phyloP scores from a whole-genome alignment of 2,113 vertebrate genomes.

The Phaethon lepturus region DNA sequence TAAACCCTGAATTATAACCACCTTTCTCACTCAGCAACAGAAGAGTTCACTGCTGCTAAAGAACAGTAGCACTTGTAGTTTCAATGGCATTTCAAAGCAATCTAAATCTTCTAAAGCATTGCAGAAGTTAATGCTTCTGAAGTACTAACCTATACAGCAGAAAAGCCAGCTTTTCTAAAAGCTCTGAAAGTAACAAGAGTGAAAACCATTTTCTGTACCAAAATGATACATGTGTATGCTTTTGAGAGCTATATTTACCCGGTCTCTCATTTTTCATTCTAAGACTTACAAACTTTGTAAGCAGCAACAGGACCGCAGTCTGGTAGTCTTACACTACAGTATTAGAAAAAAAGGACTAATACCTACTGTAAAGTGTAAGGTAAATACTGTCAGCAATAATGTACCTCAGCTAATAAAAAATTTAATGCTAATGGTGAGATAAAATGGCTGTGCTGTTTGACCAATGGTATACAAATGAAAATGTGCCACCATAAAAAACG shows the following conservation, averaged over 20 bases:
- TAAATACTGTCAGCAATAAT: not conserved
- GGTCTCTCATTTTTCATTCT: not conserved
- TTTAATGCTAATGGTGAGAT: not conserved
- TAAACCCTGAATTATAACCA: not conserved
- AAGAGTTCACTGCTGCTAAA: not conserved
- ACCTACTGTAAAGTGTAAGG: not conserved
- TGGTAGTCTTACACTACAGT: not conserved
- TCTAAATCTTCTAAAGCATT: not conserved
- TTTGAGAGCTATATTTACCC: not conserved
- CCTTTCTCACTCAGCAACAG: not conserved
- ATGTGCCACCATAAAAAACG: not conserved
- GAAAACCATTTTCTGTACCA: not conserved
- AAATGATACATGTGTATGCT: not conserved
- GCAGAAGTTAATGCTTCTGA: not conserved
- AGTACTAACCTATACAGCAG: not conserved
- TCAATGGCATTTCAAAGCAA: not conserved
- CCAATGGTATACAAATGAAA: not conserved
- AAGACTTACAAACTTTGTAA: not conserved
- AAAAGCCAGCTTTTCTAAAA: not conserved
- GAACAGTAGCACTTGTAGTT: not conserved
- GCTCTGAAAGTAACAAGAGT: not conserved
- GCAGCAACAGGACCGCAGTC: not conserved
- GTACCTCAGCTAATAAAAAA: not conserved
- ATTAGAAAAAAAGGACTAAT: not conserved
- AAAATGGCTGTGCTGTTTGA: not conserved